Percentiles rank a stretch among this genome's conserved stretches.
phyloP scores from a whole-genome alignment of 2,113 vertebrate species.

The Siphamia tubifer region DNA sequence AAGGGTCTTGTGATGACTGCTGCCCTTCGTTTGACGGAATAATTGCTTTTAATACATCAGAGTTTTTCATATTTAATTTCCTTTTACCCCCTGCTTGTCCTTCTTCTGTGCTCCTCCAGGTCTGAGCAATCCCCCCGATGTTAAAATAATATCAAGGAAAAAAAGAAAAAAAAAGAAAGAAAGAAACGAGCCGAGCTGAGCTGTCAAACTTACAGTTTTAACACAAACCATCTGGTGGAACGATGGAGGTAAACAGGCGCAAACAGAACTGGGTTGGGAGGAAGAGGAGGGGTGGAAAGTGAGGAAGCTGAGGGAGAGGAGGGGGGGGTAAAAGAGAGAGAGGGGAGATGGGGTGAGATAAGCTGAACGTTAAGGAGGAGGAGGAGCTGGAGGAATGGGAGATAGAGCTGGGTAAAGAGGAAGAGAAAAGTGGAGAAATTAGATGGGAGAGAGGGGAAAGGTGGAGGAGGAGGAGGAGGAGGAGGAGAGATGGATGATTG shows the following conservation, averaged over 20 bases:
- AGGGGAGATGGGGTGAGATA: slow-evolving; percentile 51
- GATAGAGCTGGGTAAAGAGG: background rate
- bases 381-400: slow-evolving; percentile 46
- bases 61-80: slow-evolving; percentile 75
- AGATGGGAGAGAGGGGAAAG: slow-evolving; percentile 26
- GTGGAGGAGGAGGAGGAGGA: slow-evolving; percentile 42
- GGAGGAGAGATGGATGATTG: slow-evolving; percentile 38
- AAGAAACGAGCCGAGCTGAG: slow-evolving; percentile 41
- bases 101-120: slow-evolving; percentile 56
- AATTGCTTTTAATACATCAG: slow-evolving; percentile 76
- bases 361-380: slow-evolving; percentile 32
- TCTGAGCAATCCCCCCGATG: slow-evolving; percentile 59
- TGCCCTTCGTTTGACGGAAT: slow-evolving; percentile 73
- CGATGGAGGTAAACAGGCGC: slow-evolving; percentile 71
- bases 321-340: slow-evolving; percentile 41
- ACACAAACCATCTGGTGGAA: slow-evolving; percentile 81
- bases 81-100: slow-evolving; percentile 62
- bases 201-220: slow-evolving; percentile 76
- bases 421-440: slow-evolving; percentile 11
- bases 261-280: slow-evolving; percentile 50
- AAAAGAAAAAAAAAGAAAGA: slow-evolving; percentile 3
- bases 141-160: slow-evolving; percentile 72
- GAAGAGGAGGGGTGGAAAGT: slow-evolving; percentile 12
- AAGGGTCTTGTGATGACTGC: slow-evolving; percentile 58
- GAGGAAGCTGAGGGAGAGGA: slow-evolving; percentile 27